A percentile compares a stretch with the other conserved stretches of the same genome.
These are phyloP conservation scores for Eulemur mongoz DNA, from an alignment of 2,797 vertebrate genomes.

Conservation along the genomic window DNA sequence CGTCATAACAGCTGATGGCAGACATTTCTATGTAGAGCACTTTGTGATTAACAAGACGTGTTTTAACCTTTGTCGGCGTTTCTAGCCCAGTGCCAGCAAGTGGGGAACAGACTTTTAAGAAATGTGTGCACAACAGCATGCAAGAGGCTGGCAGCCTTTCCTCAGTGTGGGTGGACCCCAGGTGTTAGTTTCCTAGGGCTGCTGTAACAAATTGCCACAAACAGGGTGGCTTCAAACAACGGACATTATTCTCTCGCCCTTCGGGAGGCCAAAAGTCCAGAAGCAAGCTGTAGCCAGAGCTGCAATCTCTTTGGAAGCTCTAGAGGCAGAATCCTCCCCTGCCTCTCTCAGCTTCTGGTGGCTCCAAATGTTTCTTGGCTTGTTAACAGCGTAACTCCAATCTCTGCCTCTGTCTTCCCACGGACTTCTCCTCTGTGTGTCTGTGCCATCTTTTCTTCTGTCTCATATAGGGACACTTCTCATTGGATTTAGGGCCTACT, in stretches of 20 bases:
- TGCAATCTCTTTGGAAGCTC: neutral
- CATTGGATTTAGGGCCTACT: neutral
- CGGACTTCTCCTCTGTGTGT: neutral
- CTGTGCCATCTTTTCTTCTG: neutral
- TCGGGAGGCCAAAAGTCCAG: neutral
- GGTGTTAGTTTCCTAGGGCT: neutral
- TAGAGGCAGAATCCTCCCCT: neutral
- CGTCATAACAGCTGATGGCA: neutral
- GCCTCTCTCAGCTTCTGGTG: neutral
- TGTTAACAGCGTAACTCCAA: fast-evolving
- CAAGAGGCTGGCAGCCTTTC: neutral
- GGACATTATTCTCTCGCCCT: neutral
- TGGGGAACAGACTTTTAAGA: neutral
- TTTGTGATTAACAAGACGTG: neutral
- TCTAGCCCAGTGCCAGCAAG: neutral
- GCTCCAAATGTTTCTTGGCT: neutral
- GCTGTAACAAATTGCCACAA: neutral
- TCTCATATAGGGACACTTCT: neutral
- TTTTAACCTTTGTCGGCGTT: neutral
- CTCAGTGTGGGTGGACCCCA: neutral
- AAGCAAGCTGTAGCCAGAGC: neutral
- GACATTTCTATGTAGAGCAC: neutral
- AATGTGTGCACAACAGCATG: neutral
- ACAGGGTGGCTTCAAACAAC: neutral
- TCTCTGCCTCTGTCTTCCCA: neutral